These are phyloP conservation scores for Oriolus oriolus DNA, from an alignment of 2,113 vertebrate genomes.

Conservation along the genomic window DNA sequence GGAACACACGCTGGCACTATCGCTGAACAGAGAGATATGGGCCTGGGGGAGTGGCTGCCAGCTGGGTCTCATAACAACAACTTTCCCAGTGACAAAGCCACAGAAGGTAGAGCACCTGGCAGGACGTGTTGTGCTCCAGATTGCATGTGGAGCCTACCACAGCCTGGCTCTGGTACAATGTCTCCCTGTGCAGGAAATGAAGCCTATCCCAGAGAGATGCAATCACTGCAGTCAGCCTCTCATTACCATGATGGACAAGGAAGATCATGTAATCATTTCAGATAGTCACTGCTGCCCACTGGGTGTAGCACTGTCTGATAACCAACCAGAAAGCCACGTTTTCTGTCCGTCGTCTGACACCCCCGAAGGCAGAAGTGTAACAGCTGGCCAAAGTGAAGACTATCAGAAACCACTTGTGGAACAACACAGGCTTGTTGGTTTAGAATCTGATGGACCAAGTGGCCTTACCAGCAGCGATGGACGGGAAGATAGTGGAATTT, in stretches of 20 bases:
- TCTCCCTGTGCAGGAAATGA: slow-evolving; percentile 77
- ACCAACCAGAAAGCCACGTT: slow-evolving; percentile 39
- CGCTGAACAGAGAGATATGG: slow-evolving; percentile 88
- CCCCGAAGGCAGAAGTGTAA: not conserved
- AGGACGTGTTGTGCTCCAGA: slow-evolving; percentile 87
- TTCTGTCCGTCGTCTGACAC: not conserved
- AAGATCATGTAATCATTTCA: slow-evolving; percentile 98
- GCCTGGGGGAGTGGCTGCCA: slow-evolving; percentile 95
- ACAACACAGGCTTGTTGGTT: not conserved
- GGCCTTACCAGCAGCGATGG: not conserved
- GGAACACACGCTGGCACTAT: slow-evolving; percentile 88
- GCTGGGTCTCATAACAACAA: slow-evolving; percentile 78
- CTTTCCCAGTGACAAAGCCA: slow-evolving; percentile 85
- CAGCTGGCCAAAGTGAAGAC: slow-evolving; percentile 12
- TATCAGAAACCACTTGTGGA: not conserved
- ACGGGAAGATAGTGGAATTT: slow-evolving; percentile 4
- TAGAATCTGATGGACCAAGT: slow-evolving; percentile 11
- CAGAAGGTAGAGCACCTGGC: slow-evolving; percentile 89
- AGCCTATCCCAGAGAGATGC: slow-evolving; percentile 86
- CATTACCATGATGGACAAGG: slow-evolving; percentile 96
- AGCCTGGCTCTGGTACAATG: slow-evolving; percentile 91
- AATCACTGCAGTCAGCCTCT: slow-evolving; percentile 91
- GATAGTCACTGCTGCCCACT: slow-evolving; percentile 90
- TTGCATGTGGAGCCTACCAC: slow-evolving; percentile 89
- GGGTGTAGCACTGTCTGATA: slow-evolving; percentile 78